Base-by-base conservation (phyloP, 2,113 vertebrate genomes). In the Daubentonia madagascariensis region DNA sequence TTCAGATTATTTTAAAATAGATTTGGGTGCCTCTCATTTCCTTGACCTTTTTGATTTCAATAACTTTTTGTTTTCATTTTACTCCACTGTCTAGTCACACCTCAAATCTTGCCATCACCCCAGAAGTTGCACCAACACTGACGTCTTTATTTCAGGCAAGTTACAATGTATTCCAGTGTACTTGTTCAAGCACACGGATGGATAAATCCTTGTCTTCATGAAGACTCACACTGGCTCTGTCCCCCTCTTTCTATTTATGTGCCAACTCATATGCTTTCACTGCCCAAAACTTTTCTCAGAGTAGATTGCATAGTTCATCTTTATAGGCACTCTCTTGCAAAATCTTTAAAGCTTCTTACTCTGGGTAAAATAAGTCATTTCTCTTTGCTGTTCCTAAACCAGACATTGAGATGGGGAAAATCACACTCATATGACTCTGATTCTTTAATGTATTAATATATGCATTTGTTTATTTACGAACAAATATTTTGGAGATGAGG, bases 61-160 rank as follows among this genome's bases (percentile, higher is more conserved):
- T 50, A 22, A 57, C 32, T 25, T 40, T n/a, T 25, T 37, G 70
- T 43, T 6, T 32, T 22, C 35, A 30, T 54, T 22, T 89, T 73
- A 23, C 11, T 89, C 48, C 12, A 79, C 12, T 28, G 13, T 4
- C 8, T 72, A 9, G 4, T n/a, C 9, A 35, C 40, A 30, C 4
- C 22, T 2, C 37, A 20, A 63, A 18, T 65, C 12, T 79, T 57
- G 18, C 35, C 13, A 50, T 78, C 48, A 45, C 22, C 35, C 43
- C 1, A 13, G 17, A 37, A 12, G n/a, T 3, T 0, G 5, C 12
- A 22, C 18, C 9, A 14, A 3, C 2, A 30, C 1, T 16, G 23
- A 76, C 13, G 7, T 35, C 25, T 14, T 57, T 45, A 48, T 85
- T 80, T 84, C 35, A 20, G 54, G 45, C 12, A 50, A 81, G 25